Evolutionary conservation across 1,140 invertebrate genomes (phyloP), one percentile per base, ranked within the genome.

Genomic region (Aethina tumida): DNA sequence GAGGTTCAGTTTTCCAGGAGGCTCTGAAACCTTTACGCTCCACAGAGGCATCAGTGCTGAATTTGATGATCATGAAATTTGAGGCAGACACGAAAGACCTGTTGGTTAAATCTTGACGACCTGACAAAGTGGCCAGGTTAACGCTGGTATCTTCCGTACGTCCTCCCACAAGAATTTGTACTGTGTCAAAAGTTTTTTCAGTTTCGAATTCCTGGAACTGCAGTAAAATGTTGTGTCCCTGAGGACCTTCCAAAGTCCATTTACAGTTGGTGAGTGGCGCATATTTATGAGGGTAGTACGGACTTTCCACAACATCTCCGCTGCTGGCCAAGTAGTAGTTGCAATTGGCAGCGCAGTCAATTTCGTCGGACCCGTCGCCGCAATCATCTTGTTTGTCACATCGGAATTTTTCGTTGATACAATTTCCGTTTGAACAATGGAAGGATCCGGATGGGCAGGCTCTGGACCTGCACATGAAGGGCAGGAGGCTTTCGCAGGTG

Each of bases 31-130:
- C 92, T 68, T 91, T 88, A 45, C 84, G 82, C 68, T 97, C 92
- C 15, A 95, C 89, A 2, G 87, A 85, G 7, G 81, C 82, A 60
- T 97, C 94, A 0, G 90, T 86, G 47, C 85, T 86, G 66, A 97
- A 97, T 64, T 94, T 95, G 41, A 98, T 79, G 39, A 96, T 93
- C 89, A 98, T 96, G 49, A 97, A 94, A 62, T 97, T 97, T 9
- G 90, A 93, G 10, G 90, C 92, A 1, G 92, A 94, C 3, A 91
- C 86, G 62, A 86, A 94, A 3, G 86, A 74, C 56, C 83, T 82
- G 39, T 75, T 83, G 25, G 81, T 77, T 32, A 89, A 58, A 58
- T 90, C 81, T 60, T 84, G 76, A 64, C 85, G 81, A 38, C 93
- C 93, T 6, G 92, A 96, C 5, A 97, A 62, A 1, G 89, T 94